Percentiles rank a stretch among this genome's conserved stretches.
Conservation (phyloP, 2,113 vertebrate genomes). For the Pontoporia blainvillei region DNA sequence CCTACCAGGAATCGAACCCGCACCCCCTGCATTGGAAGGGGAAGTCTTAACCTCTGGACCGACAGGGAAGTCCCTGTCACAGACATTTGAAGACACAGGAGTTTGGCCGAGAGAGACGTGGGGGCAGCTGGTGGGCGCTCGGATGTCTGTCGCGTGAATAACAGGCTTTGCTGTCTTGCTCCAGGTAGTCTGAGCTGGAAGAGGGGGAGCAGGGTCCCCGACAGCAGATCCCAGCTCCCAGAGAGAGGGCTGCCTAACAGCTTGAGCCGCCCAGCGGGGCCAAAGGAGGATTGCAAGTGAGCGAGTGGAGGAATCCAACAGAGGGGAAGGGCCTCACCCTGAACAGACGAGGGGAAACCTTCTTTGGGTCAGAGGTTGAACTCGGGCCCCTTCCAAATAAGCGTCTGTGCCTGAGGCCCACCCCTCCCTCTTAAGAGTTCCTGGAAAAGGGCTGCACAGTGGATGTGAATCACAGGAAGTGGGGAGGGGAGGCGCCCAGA, state of each 20-base stretch:
- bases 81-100: background rate
- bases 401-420: background rate
- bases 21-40: too few relatives aligned
- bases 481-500: accelerated
- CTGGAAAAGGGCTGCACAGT: background rate
- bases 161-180: background rate
- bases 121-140: background rate
- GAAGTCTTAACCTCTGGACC: too few relatives aligned
- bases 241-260: background rate
- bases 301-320: background rate
- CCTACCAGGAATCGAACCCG: too few relatives aligned
- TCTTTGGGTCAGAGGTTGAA: background rate
- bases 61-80: too few relatives aligned
- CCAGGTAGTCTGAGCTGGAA: background rate
- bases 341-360: background rate
- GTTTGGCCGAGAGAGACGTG: background rate
- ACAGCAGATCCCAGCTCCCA: background rate
- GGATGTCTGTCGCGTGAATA: accelerated
- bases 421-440: background rate
- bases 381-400: background rate
- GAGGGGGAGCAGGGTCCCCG: background rate
- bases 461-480: background rate
- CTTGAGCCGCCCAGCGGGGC: background rate
- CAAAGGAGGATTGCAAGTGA: background rate
- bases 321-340: background rate